Percentiles rank a stretch among this genome's conserved stretches.
phyloP scores from a whole-genome alignment of 2,888 invertebrate species.

The Papilio protenor region DNA sequence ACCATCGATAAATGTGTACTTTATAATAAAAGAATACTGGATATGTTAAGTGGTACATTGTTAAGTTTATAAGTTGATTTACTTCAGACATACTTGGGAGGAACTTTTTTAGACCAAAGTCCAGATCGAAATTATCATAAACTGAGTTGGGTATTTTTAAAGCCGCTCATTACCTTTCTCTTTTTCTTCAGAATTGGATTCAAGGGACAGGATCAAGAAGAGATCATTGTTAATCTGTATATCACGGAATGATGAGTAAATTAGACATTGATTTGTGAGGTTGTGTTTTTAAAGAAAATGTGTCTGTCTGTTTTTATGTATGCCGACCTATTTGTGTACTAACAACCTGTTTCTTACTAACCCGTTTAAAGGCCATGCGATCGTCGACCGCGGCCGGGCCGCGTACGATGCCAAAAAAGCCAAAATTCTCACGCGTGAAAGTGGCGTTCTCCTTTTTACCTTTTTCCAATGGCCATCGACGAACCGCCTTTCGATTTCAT shows the following conservation, averaged over 20 bases:
- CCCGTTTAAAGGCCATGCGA: slow-evolving; percentile 57
- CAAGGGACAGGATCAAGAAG: background rate
- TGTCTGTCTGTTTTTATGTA: background rate
- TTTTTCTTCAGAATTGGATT: background rate
- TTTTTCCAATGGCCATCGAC: slow-evolving; percentile 83
- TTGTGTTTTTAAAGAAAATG: background rate
- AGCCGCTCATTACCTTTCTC: background rate
- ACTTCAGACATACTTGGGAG: background rate
- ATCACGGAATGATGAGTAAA: background rate
- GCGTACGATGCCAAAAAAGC: slow-evolving; percentile 70
- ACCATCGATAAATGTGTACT: background rate
- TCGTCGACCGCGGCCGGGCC: slow-evolving; percentile 55
- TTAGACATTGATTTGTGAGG: background rate
- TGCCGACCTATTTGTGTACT: slow-evolving; percentile 20
- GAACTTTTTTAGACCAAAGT: background rate
- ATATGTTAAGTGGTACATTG: background rate
- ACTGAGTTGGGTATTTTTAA: background rate
- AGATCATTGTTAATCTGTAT: background rate
- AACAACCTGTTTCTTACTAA: slow-evolving; percentile 57
- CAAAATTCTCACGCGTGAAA: slow-evolving; percentile 83
- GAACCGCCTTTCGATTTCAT: slow-evolving; percentile 85
- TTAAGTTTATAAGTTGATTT: background rate
- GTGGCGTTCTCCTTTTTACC: slow-evolving; percentile 77
- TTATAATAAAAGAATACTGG: slow-evolving; percentile 31
- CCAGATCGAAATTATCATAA: background rate